A percentile compares a stretch with the other conserved stretches of the same genome.
Conservation (phyloP, 1,140 invertebrate species). For the Drosophila busckii region DNA sequence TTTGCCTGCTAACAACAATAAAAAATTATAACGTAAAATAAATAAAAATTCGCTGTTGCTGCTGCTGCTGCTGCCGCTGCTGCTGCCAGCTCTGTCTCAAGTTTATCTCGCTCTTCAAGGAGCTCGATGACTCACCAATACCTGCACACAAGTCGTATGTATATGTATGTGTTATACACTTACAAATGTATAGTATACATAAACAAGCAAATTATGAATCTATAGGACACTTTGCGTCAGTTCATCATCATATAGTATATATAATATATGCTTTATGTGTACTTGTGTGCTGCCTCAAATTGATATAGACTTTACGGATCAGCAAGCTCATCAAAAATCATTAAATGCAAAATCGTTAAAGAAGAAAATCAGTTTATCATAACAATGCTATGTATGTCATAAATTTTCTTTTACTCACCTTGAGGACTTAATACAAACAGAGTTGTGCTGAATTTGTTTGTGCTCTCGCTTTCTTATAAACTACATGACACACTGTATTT, state of each 20-base stretch:
- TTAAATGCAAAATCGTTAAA: slow-evolving; percentile 60
- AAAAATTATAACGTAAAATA: not conserved
- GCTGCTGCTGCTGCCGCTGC: slow-evolving; percentile 1
- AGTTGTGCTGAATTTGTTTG: not conserved
- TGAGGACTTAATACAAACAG: slow-evolving; percentile 20
- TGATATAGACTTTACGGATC: slow-evolving; percentile 68
- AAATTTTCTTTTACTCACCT: slow-evolving; percentile 36
- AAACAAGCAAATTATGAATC: slow-evolving; percentile 72
- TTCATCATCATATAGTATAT: slow-evolving; percentile 9
- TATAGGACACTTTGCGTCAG: slow-evolving; percentile 64
- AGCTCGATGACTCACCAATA: slow-evolving; percentile 65
- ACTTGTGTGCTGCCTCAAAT: slow-evolving; percentile 21
- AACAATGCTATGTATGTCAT: slow-evolving; percentile 21
- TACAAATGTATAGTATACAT: slow-evolving; percentile 45
- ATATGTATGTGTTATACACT: slow-evolving; percentile 14
- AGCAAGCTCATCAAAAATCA: slow-evolving; percentile 73
- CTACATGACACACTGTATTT: slow-evolving; percentile 48
- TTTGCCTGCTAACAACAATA: slow-evolving; percentile 57
- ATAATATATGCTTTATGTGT: slow-evolving; percentile 2
- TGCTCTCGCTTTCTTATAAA: slow-evolving; percentile 8
- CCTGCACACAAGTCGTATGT: slow-evolving; percentile 5
- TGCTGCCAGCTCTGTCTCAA: too few relatives aligned
- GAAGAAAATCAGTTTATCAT: slow-evolving; percentile 31
- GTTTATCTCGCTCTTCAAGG: slow-evolving; percentile 17
- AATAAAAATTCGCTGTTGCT: slow-evolving; percentile 38